Percentiles rank a stretch among this genome's conserved stretches.
These are phyloP conservation scores for Liasis olivaceus DNA, from an alignment of 2,797 vertebrate species.

Conservation along the genomic window DNA sequence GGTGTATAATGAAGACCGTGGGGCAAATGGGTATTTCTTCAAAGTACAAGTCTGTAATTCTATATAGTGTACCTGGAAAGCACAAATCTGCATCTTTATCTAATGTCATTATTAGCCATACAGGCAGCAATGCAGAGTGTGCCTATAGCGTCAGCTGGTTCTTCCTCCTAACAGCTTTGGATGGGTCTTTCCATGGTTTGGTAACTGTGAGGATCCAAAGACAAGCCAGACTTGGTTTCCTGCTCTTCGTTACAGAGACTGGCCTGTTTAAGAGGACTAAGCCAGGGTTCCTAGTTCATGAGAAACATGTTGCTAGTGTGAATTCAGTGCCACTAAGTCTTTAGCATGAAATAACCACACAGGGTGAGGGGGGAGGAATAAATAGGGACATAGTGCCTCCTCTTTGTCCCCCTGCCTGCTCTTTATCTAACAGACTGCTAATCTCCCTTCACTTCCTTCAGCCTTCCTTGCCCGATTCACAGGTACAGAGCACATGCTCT, in stretches of 20 bases:
- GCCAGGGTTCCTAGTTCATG: neutral
- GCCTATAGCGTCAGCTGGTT: too few relatives aligned
- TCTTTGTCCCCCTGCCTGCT: neutral
- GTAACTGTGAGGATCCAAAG: too few relatives aligned
- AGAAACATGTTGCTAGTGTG: neutral
- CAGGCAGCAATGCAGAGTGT: neutral
- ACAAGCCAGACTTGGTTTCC: too few relatives aligned
- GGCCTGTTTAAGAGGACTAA: neutral
- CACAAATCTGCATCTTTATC: neutral
- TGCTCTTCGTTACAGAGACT: neutral
- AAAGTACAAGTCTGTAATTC: neutral
- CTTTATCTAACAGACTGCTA: neutral
- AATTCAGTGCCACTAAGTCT: neutral
- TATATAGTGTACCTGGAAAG: neutral
- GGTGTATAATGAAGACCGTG: too few relatives aligned
- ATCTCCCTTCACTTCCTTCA: neutral
- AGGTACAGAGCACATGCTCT: neutral
- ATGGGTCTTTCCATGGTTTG: too few relatives aligned
- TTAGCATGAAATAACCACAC: neutral
- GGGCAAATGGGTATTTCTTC: neutral
- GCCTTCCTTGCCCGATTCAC: neutral
- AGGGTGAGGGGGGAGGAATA: neutral
- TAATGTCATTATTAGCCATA: neutral
- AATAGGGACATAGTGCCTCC: neutral
- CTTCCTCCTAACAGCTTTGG: too few relatives aligned